phyloP scores from a whole-genome alignment of 2,888 invertebrate genomes.

The Lasioglossum marginatum region DNA sequence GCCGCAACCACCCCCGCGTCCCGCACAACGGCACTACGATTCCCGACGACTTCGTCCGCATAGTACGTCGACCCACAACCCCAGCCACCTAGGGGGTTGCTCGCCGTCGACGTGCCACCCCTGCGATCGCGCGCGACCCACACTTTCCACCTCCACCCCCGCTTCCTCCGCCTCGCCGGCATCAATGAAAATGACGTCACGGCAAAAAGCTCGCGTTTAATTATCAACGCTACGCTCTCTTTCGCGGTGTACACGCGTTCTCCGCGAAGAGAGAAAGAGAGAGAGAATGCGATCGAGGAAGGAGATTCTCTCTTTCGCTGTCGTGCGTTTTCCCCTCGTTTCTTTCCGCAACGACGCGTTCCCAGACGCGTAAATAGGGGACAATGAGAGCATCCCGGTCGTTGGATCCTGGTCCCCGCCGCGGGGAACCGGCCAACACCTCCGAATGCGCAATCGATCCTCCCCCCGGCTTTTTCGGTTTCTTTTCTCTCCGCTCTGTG shows the following conservation, averaged over 20 bases:
- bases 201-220: constrained; percentile 82
- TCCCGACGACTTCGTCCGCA: constrained; percentile 56
- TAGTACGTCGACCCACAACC: constrained; percentile 76
- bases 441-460: constrained; percentile 10
- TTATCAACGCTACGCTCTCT: constrained; percentile 77
- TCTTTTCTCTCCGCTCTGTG: background rate
- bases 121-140: constrained; percentile 72
- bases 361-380: constrained; percentile 42
- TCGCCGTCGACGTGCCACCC: constrained; percentile 42
- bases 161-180: constrained; percentile 82
- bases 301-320: background rate
- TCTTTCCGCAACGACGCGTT: background rate
- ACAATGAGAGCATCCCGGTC: constrained; percentile 31
- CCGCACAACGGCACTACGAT: constrained; percentile 41
- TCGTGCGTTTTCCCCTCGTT: background rate
- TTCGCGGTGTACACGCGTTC: constrained; percentile 52
- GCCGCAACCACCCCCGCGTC: constrained; percentile 41
- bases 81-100: constrained; percentile 53
- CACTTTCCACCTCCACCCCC: constrained; percentile 58
- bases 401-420: background rate
- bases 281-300: background rate
- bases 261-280: background rate
- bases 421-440: background rate
- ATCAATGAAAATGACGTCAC: constrained; percentile 87
- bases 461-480: background rate